A percentile compares a stretch with the other conserved stretches of the same genome.
These are phyloP conservation scores for Trypoxylon attenuatum DNA, from an alignment of 2,888 invertebrate genomes.

Conservation along the genomic window DNA sequence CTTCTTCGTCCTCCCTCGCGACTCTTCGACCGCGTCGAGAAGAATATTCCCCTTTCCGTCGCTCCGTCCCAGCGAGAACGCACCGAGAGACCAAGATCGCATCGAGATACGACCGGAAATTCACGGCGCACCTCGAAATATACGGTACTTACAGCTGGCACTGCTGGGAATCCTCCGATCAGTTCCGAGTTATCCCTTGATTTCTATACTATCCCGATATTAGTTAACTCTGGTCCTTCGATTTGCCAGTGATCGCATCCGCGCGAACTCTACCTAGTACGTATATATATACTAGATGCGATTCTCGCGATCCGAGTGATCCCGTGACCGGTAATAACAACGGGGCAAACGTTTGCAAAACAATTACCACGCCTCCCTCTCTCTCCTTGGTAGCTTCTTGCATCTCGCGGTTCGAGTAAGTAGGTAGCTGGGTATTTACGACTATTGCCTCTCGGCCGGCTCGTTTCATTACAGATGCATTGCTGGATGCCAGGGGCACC, in stretches of 20 bases:
- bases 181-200: too few species aligned
- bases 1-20: constrained; percentile 30
- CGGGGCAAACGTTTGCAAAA: constrained; percentile 50
- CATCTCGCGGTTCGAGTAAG: constrained; percentile 48
- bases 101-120: constrained; percentile 68
- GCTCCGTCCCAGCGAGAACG: constrained; percentile 51
- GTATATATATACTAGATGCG: too few species aligned
- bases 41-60: constrained; percentile 23
- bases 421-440: constrained; percentile 64
- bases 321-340: constrained; percentile 40
- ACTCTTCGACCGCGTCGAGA: constrained; percentile 35
- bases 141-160: constrained; percentile 47
- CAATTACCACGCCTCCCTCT: constrained; percentile 56
- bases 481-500: constrained; percentile 56
- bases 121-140: constrained; percentile 61
- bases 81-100: constrained; percentile 67
- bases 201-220: too few species aligned
- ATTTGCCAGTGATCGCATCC: too few species aligned
- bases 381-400: background rate
- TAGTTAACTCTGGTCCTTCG: too few species aligned
- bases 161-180: too few species aligned
- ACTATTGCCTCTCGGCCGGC: constrained; percentile 56
- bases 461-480: constrained; percentile 66
- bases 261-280: too few species aligned
- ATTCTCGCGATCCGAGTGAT: too few species aligned